These are phyloP conservation scores for Laticauda colubrina DNA, from an alignment of 2,113 vertebrate genomes.

Conservation along the genomic window DNA sequence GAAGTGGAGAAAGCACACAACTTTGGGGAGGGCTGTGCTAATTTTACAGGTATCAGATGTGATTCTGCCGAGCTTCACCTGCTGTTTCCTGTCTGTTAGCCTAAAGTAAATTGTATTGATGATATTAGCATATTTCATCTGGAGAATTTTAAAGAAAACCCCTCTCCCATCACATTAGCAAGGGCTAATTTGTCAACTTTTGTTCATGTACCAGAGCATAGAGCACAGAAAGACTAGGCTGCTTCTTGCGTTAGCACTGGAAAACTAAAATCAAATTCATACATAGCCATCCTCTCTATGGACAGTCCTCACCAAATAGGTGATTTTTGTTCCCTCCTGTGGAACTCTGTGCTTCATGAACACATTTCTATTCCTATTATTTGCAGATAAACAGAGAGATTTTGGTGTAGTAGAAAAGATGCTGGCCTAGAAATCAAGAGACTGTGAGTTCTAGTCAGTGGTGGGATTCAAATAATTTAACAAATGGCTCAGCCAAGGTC, in stretches of 20 bases:
- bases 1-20: too few relatives aligned
- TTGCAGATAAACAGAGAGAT: not conserved
- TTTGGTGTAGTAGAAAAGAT: not conserved
- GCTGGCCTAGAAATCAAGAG: not conserved
- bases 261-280: not conserved
- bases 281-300: not conserved
- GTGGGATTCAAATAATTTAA: too few relatives aligned
- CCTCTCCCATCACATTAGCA: not conserved
- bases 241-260: not conserved
- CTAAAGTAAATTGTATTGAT: not conserved
- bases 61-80: too few relatives aligned
- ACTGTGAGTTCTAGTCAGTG: too few relatives aligned
- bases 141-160: not conserved
- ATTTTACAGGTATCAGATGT: too few relatives aligned
- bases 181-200: too few relatives aligned
- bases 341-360: not conserved
- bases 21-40: too few relatives aligned
- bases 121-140: not conserved
- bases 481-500: too few relatives aligned
- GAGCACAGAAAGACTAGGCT: too few relatives aligned
- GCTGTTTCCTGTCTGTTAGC: not conserved
- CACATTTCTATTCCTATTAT: not conserved
- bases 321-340: not conserved
- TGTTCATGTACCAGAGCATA: too few relatives aligned
- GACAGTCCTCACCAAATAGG: not conserved